These are phyloP conservation scores for Paramormyrops hopkinsi DNA, from an alignment of 2,797 vertebrate genomes.

Conservation along the genomic window DNA sequence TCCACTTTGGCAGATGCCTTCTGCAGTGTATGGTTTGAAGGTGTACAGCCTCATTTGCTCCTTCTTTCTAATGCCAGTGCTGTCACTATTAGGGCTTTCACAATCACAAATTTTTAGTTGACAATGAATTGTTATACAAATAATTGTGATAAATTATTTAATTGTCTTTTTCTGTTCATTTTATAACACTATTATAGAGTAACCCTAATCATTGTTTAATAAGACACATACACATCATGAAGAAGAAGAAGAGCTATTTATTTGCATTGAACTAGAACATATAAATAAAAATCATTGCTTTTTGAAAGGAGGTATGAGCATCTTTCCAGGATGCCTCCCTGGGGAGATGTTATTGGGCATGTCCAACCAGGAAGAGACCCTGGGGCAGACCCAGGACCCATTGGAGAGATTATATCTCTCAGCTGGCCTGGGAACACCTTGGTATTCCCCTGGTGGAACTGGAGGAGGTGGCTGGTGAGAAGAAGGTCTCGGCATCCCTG, in stretches of 20 bases:
- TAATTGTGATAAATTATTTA: neutral
- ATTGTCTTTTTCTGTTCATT: neutral
- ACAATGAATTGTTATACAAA: neutral
- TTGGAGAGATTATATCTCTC: neutral
- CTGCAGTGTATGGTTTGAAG: neutral
- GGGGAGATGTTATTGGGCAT: neutral
- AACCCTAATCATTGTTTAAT: neutral
- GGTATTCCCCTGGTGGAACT: neutral
- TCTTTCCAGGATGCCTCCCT: neutral
- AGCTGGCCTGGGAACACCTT: neutral
- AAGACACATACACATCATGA: neutral
- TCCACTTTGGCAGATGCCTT: neutral
- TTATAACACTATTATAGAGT: neutral
- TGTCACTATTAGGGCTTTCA: neutral
- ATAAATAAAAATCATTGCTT: neutral
- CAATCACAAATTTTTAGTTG: neutral
- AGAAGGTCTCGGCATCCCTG: neutral
- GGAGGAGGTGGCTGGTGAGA: neutral
- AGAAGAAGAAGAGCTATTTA: neutral
- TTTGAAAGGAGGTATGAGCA: neutral
- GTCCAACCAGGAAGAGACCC: neutral
- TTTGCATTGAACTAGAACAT: neutral
- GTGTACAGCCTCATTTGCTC: neutral
- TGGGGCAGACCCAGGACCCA: neutral
- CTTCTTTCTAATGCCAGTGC: constrained; percentile 22